Evolutionary conservation across 2,888 invertebrate genomes (phyloP), one percentile per base, ranked within the genome.

Genomic region (Clivina fossor): DNA sequence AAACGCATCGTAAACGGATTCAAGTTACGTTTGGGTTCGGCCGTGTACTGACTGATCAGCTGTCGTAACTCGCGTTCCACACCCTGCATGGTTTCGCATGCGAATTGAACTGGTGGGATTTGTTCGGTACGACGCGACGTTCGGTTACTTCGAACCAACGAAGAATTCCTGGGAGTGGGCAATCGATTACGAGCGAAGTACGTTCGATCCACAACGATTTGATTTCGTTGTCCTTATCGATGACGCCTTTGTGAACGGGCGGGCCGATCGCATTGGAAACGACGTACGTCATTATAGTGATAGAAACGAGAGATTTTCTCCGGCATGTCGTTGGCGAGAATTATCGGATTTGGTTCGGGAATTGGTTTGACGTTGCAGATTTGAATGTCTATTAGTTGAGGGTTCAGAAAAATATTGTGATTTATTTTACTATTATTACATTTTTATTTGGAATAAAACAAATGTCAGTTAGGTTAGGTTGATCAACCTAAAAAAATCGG

Each of bases 181-280:
- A 84, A 60, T 90, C 86, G 2, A 89, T 94, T 54, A 87, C 87
- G 61, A 96, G 73, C 0, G 87, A 88, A 4, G 93, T 95, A 44
- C 95, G 80, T 74, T 97, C 96, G 63, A 96, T 88, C 95, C 96
- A 96, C 60, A 97, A 78, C n/a, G n/a, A n/a, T n/a, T 95, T 95
- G 69, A 94, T 94, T 76, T 97, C 96, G 71, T 96, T 96, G 61
- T 93, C 93, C 69, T 91, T 90, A 68, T 95, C 94, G 4, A 92
- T 86, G 40, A 88, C 86, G 9, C 92, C 94, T 68, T 92, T 90
- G 68, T 93, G 92, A 30, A 93, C 79, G 11, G 93, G n/a, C n/a
- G n/a, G n/a, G 93, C 5, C 95, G 80, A 69, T 96, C 95, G 68
- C 90, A 92, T 32, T 91, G 87, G 73, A 97, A 97, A 38, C 87